A percentile compares a stretch with the other conserved stretches of the same genome.
phyloP scores from a whole-genome alignment of 1,140 invertebrate genomes.

The Lepidurus packardi region DNA sequence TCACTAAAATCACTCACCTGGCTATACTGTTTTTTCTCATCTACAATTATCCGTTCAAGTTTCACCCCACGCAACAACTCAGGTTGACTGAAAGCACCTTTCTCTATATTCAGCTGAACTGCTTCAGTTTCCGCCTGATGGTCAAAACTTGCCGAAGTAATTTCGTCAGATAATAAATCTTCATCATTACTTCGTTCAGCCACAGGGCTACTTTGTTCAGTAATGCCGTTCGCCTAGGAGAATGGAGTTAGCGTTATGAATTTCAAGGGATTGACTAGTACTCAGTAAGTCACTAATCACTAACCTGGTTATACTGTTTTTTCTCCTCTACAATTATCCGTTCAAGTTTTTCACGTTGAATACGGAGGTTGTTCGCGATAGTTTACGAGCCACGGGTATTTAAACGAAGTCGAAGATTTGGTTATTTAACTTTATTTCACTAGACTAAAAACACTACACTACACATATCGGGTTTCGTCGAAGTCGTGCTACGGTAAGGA shows the following conservation, averaged over 20 bases:
- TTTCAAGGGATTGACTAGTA: not conserved
- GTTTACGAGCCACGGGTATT: too few species aligned
- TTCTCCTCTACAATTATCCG: not conserved
- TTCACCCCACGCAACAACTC: not conserved
- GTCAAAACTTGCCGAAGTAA: not conserved
- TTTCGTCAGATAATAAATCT: conserved; percentile 2
- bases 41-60: not conserved
- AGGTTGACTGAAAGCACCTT: not conserved
- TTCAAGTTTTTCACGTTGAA: not conserved
- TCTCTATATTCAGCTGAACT: not conserved
- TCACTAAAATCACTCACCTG: not conserved
- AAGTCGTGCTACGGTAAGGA: too few species aligned
- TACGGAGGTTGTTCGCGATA: too few species aligned
- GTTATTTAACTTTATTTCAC: too few species aligned
- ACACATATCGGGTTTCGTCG: too few species aligned
- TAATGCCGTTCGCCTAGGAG: not conserved
- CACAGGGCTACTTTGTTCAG: not conserved
- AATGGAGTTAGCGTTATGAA: not conserved
- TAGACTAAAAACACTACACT: too few species aligned
- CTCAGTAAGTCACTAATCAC: not conserved
- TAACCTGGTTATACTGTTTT: not conserved
- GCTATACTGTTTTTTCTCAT: not conserved
- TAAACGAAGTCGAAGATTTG: too few species aligned
- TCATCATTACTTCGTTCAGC: not conserved
- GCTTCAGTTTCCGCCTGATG: not conserved